Conservation (phyloP, 2,113 vertebrate genomes). For the Aleadryas rufinucha region DNA sequence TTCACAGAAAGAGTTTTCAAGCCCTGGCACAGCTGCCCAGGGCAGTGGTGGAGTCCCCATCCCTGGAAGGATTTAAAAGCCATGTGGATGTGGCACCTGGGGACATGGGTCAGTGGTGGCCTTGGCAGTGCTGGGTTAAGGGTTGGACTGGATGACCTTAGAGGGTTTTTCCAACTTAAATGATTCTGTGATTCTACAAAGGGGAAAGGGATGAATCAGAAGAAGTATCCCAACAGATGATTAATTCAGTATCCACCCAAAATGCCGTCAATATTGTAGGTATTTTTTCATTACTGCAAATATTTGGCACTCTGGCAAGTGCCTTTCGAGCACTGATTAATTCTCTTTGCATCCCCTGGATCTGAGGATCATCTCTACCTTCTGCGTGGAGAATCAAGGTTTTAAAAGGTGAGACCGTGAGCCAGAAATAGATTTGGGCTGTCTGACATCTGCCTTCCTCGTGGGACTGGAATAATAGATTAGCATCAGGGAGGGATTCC, state of each 20-base stretch:
- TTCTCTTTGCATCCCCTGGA: background rate
- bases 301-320: background rate
- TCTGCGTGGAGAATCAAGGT: background rate
- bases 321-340: background rate
- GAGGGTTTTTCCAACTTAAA: background rate
- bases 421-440: background rate
- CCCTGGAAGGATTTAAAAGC: background rate
- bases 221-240: background rate
- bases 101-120: background rate
- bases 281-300: background rate
- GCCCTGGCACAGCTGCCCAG: background rate
- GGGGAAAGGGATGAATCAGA: background rate
- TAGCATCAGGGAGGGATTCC: background rate
- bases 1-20: background rate
- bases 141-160: background rate
- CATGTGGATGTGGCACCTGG: fast-evolving
- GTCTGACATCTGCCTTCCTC: background rate
- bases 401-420: background rate
- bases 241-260: background rate
- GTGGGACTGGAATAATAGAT: background rate
- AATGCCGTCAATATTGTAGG: fast-evolving
- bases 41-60: background rate
- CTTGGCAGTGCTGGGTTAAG: background rate
- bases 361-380: background rate
- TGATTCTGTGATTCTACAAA: background rate